Conservation (phyloP, 1,140 invertebrate species). For the Lucilia sericata region DNA sequence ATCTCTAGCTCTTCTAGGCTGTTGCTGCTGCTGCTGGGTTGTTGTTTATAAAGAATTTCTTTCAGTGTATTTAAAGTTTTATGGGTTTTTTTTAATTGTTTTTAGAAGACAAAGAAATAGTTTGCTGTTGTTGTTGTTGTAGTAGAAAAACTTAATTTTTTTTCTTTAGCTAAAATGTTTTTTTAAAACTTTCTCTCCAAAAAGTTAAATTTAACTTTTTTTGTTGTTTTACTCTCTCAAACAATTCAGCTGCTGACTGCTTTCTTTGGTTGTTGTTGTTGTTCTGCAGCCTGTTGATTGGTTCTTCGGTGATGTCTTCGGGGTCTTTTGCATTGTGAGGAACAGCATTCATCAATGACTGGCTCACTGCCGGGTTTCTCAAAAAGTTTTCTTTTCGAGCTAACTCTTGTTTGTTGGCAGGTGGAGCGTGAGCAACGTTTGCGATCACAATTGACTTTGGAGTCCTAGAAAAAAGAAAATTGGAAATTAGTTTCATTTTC, state of each 20-base stretch:
- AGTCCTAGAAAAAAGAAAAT: slow-evolving; percentile 73
- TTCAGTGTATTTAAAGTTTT: slow-evolving; percentile 5
- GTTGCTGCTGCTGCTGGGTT: no score
- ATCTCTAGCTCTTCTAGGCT: no score
- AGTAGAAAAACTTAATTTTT: slow-evolving; percentile 10
- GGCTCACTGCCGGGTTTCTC: slow-evolving; percentile 59
- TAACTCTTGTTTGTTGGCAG: slow-evolving; percentile 71
- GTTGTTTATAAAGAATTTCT: not conserved
- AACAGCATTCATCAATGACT: slow-evolving; percentile 70
- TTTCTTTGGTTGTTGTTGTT: slow-evolving; percentile 48
- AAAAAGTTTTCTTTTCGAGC: slow-evolving; percentile 64
- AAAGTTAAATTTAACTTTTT: not conserved
- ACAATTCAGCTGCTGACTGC: slow-evolving; percentile 41
- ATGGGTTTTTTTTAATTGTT: not conserved
- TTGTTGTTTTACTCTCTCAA: not conserved
- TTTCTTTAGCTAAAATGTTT: slow-evolving; percentile 40
- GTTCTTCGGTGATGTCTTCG: slow-evolving; percentile 68
- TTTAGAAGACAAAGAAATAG: not conserved
- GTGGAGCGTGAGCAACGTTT: slow-evolving; percentile 82
- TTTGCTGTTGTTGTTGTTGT: no score
- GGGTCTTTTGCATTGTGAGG: slow-evolving; percentile 69
- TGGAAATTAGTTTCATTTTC: not conserved
- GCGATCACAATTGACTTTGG: slow-evolving; percentile 80
- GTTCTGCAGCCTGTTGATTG: slow-evolving; percentile 43
- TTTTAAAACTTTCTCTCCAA: slow-evolving; percentile 45